Base-by-base conservation (phyloP, 2,888 invertebrate genomes). In the Alsophila aescularia region DNA sequence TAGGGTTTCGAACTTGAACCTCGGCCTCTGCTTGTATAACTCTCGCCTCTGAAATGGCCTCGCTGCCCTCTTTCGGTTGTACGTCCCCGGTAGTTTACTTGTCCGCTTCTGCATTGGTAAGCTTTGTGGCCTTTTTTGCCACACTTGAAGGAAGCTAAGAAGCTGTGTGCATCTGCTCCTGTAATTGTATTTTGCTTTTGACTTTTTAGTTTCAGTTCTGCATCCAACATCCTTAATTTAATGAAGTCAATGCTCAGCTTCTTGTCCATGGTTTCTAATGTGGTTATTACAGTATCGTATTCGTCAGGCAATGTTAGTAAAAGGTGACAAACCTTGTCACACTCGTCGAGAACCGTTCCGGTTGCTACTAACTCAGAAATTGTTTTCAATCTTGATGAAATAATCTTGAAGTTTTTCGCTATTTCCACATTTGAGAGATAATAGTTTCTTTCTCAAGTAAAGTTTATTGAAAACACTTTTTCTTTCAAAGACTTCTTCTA, bases 401-500 rank as follows among this genome's bases (percentile, higher is more conserved):
- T n/a, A n/a, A n/a, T n/a, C n/a, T n/a, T n/a, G 41, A 6, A 58
- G 13, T 5, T n/a, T 36, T 10, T 48, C 15, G 5, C 13, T 27
- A 0, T 3, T 21, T 0, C 0, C 5, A 6, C 39, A 45, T 32
- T 58, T 55, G 8, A 58, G 5, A 1, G 45, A 9, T 2, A 58
- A 8, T 14, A 58, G 8, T 21, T 58, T 53, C 2, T 58, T 56
- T 1, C 40, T 35, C 13, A 62, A n/a, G 34, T 35, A 52, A 16
- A 65, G n/a, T n/a, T n/a, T n/a, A n/a, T n/a, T n/a, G n/a, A n/a
- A 54, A 2, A 56, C 43, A 39, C 58, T 64, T 52, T 60, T 64
- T 35, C 64, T 50, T 50, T 64, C 47, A 40, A 64, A 60, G 9
- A 55, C n/a, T 35, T 18, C 29, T 49, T 52, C 45, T 0, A 62